Evolutionary conservation across 2,797 vertebrate genomes (phyloP).

Genomic region (Nothura maculosa): DNA sequence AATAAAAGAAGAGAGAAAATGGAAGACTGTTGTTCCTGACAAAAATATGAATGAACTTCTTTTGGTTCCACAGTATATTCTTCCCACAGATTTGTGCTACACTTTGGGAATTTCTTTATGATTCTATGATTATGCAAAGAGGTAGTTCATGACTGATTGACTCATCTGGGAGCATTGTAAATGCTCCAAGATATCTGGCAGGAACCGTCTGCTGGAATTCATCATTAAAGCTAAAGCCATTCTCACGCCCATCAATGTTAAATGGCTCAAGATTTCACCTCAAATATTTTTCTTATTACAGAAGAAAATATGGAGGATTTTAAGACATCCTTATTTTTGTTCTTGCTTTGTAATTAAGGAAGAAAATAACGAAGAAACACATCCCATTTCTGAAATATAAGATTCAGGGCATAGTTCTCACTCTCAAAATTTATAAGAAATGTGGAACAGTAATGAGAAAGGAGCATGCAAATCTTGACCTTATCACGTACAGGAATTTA

Average conservation of each 20-base stretch:
- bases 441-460: background rate
- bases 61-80: background rate
- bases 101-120: background rate
- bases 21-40: background rate
- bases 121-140: background rate
- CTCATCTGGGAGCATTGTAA: background rate
- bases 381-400: background rate
- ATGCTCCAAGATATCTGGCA: background rate
- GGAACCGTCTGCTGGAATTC: background rate
- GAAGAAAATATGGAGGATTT: background rate
- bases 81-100: background rate
- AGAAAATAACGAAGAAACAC: background rate
- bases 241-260: accelerated
- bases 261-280: background rate
- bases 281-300: background rate
- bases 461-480: background rate
- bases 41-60: background rate
- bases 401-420: background rate
- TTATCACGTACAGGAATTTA: background rate
- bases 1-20: slow-evolving; percentile 1
- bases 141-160: background rate
- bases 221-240: background rate
- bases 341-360: background rate
- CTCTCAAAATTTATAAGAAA: background rate
- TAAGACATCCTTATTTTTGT: background rate